Conservation (phyloP, 2,797 vertebrate species). For the Pipistrellus nathusii region DNA sequence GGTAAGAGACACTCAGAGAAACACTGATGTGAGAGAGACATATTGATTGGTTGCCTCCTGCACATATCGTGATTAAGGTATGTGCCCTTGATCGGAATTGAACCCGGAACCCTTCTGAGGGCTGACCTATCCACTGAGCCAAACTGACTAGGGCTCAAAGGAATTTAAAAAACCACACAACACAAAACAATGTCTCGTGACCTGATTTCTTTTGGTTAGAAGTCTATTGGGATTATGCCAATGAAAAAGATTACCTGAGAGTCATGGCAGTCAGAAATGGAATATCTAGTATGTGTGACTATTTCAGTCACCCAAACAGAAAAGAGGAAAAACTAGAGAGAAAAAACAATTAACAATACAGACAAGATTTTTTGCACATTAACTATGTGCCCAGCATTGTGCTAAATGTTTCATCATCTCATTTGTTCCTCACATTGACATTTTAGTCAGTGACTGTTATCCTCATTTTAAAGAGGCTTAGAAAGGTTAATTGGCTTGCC, state of each 20-base stretch:
- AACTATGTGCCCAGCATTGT: neutral
- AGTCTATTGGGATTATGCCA: neutral
- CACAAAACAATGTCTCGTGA: neutral
- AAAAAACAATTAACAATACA: neutral
- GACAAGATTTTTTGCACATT: neutral
- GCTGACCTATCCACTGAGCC: no score
- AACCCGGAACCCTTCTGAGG: no score
- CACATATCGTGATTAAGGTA: no score
- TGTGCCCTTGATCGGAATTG: no score
- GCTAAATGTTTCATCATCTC: neutral
- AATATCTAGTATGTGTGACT: neutral
- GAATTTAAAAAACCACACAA: no score
- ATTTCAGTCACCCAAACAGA: neutral
- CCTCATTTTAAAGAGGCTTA: neutral
- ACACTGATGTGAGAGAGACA: no score
- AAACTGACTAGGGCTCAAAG: no score
- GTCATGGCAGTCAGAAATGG: neutral
- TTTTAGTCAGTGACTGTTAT: neutral
- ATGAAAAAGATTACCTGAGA: neutral
- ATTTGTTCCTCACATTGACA: neutral
- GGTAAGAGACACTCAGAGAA: no score
- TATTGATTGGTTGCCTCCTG: no score
- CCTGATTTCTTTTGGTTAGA: slow-evolving; percentile 1
- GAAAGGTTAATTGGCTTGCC: neutral
- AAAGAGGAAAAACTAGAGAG: neutral